Evolutionary conservation across 2,797 vertebrate species (phyloP), one percentile per base, ranked within the genome.

Genomic region (Megaceryle alcyon): DNA sequence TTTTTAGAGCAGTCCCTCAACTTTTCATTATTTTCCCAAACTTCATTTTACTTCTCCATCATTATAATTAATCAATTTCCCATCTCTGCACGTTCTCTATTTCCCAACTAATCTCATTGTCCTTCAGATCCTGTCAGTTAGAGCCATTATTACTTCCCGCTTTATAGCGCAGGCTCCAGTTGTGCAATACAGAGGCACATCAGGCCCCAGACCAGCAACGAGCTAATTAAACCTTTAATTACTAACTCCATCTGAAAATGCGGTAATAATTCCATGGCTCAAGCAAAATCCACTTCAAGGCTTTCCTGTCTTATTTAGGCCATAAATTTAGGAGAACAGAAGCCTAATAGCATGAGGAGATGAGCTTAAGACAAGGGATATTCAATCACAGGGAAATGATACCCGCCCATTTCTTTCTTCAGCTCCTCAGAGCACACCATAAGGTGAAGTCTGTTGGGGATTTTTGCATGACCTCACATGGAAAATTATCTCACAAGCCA

Each of bases 61-160:
- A 4, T 75, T 87, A 29, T 56, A 91, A 82, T 82, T 81, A 94
- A 95, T 73, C 69, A 88, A 56, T 92, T 43, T 89, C 70, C 70
- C 83, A 86, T 86, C 87, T 81, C 66, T 92, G 53, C 66, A 86
- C 6, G 18, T 77, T 78, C 90, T 83, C 51, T 63, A 59, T 88
- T 95, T 96, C 68, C 80, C 68, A 87, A n/a, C 81, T 53, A 61
- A 56, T 66, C 64, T 90, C 71, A 54, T 37, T 73, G 76, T 53
- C 46, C 51, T 75, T 78, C 54, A 66, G 66, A 59, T 86, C 51
- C n/a, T n/a, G n/a, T 41, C 69, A 66, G 21, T 82, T 82, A 89
- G 46, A 82, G 22, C 23, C 60, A 29, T 70, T 89, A 60, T 65
- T 75, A 64, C 31, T 70, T 82, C 23, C 56, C 0, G 1, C 44